Base-by-base conservation (phyloP, 2,797 vertebrate species). In the Aplochiton taeniatus region DNA sequence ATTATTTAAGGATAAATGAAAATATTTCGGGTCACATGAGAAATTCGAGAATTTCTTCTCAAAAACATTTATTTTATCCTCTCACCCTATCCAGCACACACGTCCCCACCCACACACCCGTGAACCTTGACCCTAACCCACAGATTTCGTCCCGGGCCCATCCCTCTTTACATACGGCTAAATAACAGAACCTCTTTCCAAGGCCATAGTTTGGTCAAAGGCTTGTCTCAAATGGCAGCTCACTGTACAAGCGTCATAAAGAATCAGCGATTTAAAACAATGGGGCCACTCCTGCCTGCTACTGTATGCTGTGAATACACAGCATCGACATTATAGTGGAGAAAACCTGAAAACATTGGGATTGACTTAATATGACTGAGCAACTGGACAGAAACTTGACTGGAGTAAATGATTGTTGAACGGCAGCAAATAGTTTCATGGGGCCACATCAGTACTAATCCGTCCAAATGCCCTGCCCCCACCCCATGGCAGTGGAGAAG, bases 261-360 rank as follows among this genome's bases (percentile, higher is more conserved):
- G 18, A 12, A 46, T 10, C 17, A 47, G 58, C 47, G 58, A 60
- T 60, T 60, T 60, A 60, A 60, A 48, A 17, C 43, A 6, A 46
- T 16, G 16, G 44, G 46, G 57, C 11, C 57, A n/a, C 57, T 58
- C 57, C 57, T 45, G 45, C 14, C 57, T 54, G 52, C 19, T 12
- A 13, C 16, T 11, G n/a, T 46, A 59, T 19, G 11, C 17, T 46
- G n/a, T 11, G 11, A 8, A 6, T 44, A 9, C 16, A 45, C 52
- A 54, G 17, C 19, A 19, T 54, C 17, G 11, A 20, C 31, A 31
- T 31, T 31, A 31, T 31, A 6, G 31, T 31, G 2, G 2, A n/a
- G n/a, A n/a, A 31, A 31, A 31, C 3, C 31, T 31, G 31, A 11
- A 11, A 19, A 19, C 11, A 31, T 31, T 17, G 19, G 13, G 52